phyloP scores from a whole-genome alignment of 2,797 vertebrate genomes.

The Coendou prehensilis region DNA sequence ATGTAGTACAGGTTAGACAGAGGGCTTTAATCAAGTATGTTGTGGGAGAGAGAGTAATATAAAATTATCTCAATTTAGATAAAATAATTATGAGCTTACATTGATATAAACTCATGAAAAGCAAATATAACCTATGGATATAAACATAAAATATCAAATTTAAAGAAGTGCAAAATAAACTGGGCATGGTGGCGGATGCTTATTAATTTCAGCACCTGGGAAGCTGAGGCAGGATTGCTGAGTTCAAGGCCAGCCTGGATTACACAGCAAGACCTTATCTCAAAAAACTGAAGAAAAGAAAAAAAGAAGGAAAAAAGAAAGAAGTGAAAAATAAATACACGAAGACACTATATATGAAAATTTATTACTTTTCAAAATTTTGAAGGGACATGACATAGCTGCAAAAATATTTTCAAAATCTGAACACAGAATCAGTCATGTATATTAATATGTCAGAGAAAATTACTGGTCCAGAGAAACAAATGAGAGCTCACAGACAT shows the following conservation, averaged over 20 bases:
- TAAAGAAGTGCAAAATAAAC: conserved; percentile 4
- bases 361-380: conserved; percentile 25
- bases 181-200: background rate
- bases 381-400: background rate
- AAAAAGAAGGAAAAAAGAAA: background rate
- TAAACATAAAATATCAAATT: background rate
- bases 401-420: conserved; percentile 7
- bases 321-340: conserved; percentile 1
- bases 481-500: background rate
- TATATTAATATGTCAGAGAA: background rate
- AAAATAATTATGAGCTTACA: conserved; percentile 19
- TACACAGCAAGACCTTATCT: background rate
- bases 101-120: conserved; percentile 32
- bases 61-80: conserved; percentile 30
- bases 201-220: background rate
- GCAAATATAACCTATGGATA: conserved; percentile 17
- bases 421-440: background rate
- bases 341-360: background rate
- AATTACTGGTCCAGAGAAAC: background rate
- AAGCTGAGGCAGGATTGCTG: background rate
- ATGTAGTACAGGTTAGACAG: conserved; percentile 47
- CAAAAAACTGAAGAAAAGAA: background rate
- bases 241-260: background rate
- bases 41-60: conserved; percentile 22
- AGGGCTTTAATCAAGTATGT: background rate